phyloP scores from a whole-genome alignment of 1,140 invertebrate species.

The Aphis gossypii region DNA sequence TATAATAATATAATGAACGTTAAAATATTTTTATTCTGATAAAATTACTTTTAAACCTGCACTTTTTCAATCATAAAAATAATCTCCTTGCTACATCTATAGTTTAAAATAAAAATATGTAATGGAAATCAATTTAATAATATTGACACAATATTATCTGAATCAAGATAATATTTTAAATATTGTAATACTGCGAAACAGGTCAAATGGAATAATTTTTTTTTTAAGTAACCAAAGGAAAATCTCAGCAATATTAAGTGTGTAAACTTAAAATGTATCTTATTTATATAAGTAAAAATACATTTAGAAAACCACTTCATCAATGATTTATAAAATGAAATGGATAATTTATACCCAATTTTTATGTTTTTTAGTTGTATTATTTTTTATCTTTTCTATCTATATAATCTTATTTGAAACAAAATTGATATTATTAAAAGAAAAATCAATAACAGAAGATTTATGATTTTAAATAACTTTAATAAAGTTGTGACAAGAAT shows the following conservation, averaged over 20 bases:
- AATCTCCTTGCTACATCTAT: neutral
- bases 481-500: too few species aligned
- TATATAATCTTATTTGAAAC: neutral
- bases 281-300: constrained; percentile 36
- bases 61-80: neutral
- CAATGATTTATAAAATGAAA: neutral
- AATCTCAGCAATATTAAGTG: neutral
- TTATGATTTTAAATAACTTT: neutral
- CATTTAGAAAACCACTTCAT: constrained; percentile 42
- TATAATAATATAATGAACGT: neutral
- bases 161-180: neutral
- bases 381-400: neutral
- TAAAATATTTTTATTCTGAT: neutral
- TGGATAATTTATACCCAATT: neutral
- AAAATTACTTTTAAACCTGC: neutral
- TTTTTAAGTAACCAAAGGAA: neutral
- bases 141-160: constrained; percentile 16
- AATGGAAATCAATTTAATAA: constrained; percentile 9
- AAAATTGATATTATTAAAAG: neutral
- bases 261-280: neutral
- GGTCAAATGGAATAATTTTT: constrained; percentile 36
- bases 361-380: neutral
- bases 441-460: neutral
- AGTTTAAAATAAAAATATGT: neutral
- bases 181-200: neutral